phyloP scores from a whole-genome alignment of 2,888 invertebrate genomes.

The Campoplex nolae region DNA sequence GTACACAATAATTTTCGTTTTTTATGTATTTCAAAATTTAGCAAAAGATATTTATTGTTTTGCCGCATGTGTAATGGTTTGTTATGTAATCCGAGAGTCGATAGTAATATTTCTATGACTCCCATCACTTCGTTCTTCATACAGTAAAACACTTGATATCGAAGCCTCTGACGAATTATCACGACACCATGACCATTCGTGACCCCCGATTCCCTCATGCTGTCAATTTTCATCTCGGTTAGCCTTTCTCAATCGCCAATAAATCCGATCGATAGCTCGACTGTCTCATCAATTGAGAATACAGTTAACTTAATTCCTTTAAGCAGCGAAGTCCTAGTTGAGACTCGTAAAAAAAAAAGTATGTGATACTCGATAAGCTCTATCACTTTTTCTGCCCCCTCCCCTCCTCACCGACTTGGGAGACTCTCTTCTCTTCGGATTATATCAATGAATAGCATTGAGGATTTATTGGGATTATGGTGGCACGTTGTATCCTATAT shows the following conservation, averaged over 20 bases:
- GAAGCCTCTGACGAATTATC: constrained; percentile 37
- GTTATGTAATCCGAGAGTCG: neutral
- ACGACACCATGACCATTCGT: constrained; percentile 17
- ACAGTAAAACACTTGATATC: constrained; percentile 31
- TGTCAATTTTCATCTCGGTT: constrained; percentile 51
- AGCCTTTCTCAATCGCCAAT: constrained; percentile 8
- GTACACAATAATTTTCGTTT: neutral
- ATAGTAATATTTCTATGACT: neutral
- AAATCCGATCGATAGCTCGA: constrained; percentile 47
- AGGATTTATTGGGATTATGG: neutral
- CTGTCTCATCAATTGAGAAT: constrained; percentile 11
- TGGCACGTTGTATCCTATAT: neutral
- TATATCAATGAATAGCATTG: neutral
- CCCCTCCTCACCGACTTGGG: neutral
- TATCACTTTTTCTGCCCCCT: neutral
- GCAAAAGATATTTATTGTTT: neutral
- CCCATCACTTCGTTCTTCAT: neutral
- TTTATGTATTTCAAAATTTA: neutral
- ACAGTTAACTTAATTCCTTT: constrained; percentile 41
- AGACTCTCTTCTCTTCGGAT: neutral
- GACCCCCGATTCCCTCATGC: constrained; percentile 3
- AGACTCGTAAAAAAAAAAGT: neutral
- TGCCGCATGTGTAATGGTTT: neutral
- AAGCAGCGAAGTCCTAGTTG: constrained; percentile 44
- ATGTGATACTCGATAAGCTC: neutral